Evolutionary conservation across 1,140 invertebrate genomes (phyloP).

Genomic region (Drosophila tristis): DNA sequence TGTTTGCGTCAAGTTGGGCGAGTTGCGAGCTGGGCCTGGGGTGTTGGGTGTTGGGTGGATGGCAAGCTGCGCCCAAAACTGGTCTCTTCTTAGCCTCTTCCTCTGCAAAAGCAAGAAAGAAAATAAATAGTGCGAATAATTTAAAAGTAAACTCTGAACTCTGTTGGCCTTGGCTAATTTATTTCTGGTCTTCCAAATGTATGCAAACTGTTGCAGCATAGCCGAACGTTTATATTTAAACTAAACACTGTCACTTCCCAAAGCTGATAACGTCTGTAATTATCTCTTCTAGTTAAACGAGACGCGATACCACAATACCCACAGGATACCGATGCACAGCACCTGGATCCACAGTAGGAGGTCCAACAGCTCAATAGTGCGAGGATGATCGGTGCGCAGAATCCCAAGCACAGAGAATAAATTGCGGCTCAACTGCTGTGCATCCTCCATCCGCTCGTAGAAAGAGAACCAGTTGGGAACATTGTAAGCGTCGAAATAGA

Average conservation of each 20-base stretch:
- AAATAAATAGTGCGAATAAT: slow-evolving; percentile 10
- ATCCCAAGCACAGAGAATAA: background rate
- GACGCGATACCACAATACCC: background rate
- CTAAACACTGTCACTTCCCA: too few relatives aligned
- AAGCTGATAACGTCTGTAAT: too few relatives aligned
- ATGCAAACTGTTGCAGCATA: background rate
- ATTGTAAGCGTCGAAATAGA: slow-evolving; percentile 14
- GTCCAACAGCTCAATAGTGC: background rate
- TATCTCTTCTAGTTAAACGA: background rate
- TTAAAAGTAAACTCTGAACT: background rate
- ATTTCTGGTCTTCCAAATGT: too few relatives aligned
- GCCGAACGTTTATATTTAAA: background rate
- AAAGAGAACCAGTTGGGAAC: slow-evolving; percentile 29
- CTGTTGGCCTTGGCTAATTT: too few relatives aligned
- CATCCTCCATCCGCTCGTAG: background rate
- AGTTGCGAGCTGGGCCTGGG: background rate
- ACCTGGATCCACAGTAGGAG: slow-evolving; percentile 13
- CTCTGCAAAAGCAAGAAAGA: background rate
- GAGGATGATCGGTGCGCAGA: background rate
- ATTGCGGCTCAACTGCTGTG: background rate
- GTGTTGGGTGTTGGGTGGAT: background rate
- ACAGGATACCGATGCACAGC: background rate
- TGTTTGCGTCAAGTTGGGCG: slow-evolving; percentile 22
- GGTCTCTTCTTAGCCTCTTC: background rate
- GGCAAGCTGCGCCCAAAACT: background rate